Percentiles rank a stretch among this genome's conserved stretches.
Conservation (phyloP, 2,113 vertebrate species). For the Cynocephalus volans region DNA sequence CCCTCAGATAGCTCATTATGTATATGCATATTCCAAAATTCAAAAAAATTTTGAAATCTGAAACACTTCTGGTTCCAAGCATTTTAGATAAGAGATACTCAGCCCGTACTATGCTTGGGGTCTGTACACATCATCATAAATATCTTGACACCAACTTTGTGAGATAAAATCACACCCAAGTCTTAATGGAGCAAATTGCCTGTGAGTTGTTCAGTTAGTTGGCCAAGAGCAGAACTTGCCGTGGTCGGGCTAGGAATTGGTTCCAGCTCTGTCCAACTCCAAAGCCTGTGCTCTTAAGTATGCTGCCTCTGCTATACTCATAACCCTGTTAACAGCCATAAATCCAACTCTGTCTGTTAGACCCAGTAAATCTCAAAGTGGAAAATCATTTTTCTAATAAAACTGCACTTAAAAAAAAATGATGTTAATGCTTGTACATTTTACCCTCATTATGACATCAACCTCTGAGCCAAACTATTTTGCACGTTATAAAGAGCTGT, state of each 20-base stretch:
- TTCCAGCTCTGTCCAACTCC: neutral
- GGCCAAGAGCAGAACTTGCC: neutral
- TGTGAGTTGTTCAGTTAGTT: neutral
- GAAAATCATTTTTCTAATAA: constrained; percentile 85
- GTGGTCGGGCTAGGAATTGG: neutral
- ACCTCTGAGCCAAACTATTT: constrained; percentile 79
- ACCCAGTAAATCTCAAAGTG: constrained; percentile 82
- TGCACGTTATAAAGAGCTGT: constrained; percentile 79
- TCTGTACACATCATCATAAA: neutral
- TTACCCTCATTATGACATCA: constrained; percentile 84
- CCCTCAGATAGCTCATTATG: too few relatives aligned
- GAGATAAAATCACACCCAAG: neutral
- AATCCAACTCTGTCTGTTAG: constrained; percentile 78
- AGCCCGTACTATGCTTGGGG: neutral
- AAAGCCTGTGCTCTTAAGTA: constrained; percentile 63
- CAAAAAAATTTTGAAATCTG: too few relatives aligned
- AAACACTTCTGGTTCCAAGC: too few relatives aligned
- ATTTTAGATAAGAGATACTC: too few relatives aligned
- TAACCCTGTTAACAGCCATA: constrained; percentile 74
- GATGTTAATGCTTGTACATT: constrained; percentile 78
- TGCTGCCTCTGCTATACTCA: neutral
- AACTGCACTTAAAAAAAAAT: constrained; percentile 77
- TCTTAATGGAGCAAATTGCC: neutral
- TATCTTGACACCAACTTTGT: neutral
- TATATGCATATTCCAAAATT: too few relatives aligned